phyloP scores from a whole-genome alignment of 1,140 invertebrate genomes.

The Papilio dardanus region DNA sequence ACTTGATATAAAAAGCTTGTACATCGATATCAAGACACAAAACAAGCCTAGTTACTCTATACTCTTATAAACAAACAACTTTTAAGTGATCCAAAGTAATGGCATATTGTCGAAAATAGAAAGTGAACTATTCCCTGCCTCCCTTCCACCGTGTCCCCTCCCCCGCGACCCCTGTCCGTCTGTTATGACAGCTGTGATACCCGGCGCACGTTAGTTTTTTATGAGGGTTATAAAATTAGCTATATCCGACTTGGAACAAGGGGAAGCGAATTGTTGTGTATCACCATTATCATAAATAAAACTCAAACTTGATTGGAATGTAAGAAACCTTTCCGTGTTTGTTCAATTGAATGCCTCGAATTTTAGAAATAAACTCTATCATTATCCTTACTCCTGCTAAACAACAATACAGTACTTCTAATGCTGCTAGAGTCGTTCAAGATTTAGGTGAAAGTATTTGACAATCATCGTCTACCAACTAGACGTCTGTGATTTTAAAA shows the following conservation, averaged over 20 bases:
- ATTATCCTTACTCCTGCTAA: no score
- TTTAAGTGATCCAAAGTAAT: conserved; percentile 27
- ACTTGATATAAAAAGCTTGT: no score
- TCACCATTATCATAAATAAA: conserved; percentile 33
- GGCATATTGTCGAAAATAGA: conserved; percentile 45
- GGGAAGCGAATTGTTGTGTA: conserved; percentile 26
- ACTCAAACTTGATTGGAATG: conserved; percentile 31
- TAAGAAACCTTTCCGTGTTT: background rate
- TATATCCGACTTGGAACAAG: conserved; percentile 35
- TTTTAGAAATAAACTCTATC: background rate
- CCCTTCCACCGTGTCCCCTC: background rate
- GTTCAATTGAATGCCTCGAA: no score
- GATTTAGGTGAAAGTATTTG: background rate
- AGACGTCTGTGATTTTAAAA: no score
- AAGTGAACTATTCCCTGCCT: conserved; percentile 32
- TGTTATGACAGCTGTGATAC: conserved; percentile 53
- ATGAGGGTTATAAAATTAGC: conserved; percentile 44
- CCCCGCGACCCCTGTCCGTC: background rate
- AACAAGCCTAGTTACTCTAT: background rate
- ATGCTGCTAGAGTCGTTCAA: background rate
- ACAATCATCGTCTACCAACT: background rate
- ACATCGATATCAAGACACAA: no score
- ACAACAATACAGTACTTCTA: no score
- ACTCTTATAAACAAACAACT: conserved; percentile 33
- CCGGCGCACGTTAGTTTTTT: conserved; percentile 44